phyloP scores from a whole-genome alignment of 2,888 invertebrate species.

The Artemia sinica region DNA sequence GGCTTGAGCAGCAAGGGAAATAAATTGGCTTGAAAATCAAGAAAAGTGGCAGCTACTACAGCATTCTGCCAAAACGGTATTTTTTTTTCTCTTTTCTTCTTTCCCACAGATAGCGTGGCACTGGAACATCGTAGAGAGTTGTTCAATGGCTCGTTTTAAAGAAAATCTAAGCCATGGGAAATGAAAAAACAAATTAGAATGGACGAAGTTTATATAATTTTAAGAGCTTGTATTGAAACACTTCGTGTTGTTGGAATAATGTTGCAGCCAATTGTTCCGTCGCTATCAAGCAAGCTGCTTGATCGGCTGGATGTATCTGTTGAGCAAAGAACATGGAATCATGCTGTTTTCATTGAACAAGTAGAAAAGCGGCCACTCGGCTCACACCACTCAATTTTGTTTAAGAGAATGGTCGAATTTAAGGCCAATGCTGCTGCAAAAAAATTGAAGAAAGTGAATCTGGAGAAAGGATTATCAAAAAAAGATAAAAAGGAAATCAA shows the following conservation, averaged over 20 bases:
- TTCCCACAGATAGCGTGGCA: too few relatives aligned
- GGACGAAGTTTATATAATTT: constrained; percentile 48
- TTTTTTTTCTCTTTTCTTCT: too few relatives aligned
- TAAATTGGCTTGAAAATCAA: too few relatives aligned
- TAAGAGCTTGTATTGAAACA: constrained; percentile 69
- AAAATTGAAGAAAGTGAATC: too few relatives aligned
- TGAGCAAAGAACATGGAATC: constrained; percentile 37
- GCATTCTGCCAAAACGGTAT: too few relatives aligned
- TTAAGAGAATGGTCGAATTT: not conserved
- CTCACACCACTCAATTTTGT: not conserved
- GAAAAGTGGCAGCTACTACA: too few relatives aligned
- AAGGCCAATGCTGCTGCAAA: not conserved
- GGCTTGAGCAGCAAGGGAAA: too few relatives aligned
- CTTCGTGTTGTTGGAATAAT: constrained; percentile 59
- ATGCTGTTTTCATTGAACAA: constrained; percentile 26
- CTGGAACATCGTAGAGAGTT: too few relatives aligned
- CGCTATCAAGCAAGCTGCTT: constrained; percentile 46
- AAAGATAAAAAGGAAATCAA: too few relatives aligned
- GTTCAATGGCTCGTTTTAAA: too few relatives aligned
- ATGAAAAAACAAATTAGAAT: constrained; percentile 44
- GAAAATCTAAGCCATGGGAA: constrained; percentile 88
- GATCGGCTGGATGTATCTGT: constrained; percentile 33
- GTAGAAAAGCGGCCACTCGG: constrained; percentile 4
- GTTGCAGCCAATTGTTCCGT: constrained; percentile 70
- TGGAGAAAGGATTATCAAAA: too few relatives aligned